Evolutionary conservation across 2,888 invertebrate genomes (phyloP).

Genomic region (Melieria picta): DNA sequence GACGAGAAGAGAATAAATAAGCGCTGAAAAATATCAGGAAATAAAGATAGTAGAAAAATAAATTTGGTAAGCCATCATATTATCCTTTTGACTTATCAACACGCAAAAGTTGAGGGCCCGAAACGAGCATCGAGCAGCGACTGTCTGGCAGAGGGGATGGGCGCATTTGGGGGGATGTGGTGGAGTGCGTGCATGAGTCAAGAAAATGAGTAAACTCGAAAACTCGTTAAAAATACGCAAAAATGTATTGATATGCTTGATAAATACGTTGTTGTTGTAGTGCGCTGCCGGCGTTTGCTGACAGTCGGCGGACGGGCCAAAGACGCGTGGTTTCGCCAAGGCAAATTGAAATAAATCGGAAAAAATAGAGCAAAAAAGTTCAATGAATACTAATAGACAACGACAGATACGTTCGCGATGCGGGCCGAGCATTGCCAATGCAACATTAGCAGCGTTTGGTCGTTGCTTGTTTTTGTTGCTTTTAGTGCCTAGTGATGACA

Average conservation of each 20-base stretch:
- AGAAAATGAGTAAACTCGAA: not conserved
- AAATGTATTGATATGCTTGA: constrained; percentile 9
- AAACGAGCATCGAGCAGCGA: too few relatives aligned
- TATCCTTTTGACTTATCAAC: constrained; percentile 11
- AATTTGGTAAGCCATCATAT: constrained; percentile 2
- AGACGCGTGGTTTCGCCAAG: too few relatives aligned
- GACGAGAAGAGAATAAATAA: not conserved
- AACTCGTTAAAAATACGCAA: not conserved
- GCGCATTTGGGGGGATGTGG: too few relatives aligned
- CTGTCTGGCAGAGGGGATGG: too few relatives aligned
- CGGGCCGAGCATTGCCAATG: too few relatives aligned
- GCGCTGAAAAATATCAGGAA: not conserved
- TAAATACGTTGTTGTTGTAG: not conserved
- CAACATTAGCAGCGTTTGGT: too few relatives aligned
- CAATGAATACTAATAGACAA: constrained; percentile 2
- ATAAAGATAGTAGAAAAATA: constrained; percentile 6
- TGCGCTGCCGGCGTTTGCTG: too few relatives aligned
- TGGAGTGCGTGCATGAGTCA: too few relatives aligned
- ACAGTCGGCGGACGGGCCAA: too few relatives aligned
- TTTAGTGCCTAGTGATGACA: too few relatives aligned
- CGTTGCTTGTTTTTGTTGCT: too few relatives aligned
- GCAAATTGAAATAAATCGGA: constrained; percentile 14
- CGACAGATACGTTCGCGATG: not conserved
- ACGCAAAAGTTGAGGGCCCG: not conserved
- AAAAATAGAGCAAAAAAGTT: not conserved